Base-by-base conservation (phyloP, 2,113 vertebrate genomes). In the Scalopus aquaticus region DNA sequence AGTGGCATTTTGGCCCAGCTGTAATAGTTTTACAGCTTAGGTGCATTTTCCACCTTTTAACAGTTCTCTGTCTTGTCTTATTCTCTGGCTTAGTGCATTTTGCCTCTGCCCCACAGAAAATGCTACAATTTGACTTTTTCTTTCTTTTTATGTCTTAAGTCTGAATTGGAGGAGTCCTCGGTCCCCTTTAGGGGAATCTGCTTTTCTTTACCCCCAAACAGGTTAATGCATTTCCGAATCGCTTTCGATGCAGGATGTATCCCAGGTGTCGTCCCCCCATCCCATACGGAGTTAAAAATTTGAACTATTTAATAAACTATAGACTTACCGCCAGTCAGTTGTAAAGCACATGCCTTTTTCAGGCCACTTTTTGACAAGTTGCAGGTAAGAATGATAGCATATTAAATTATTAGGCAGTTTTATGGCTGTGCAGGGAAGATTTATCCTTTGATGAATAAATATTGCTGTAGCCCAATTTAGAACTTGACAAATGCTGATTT, bases 361-460 rank as follows among this genome's bases (percentile, higher is more conserved):
- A 83, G 97, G 88, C 16, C 6, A 95, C 84, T 95, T 96, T 97
- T 97, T 98, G 90, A 96, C 2, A 74, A 94, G 96, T 95, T 96
- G 94, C 91, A 96, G 95, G 96, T 97, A 91, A 93, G 96, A 97
- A 96, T 97, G 96, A 97, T 69, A 92, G 96, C 94, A 58, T 95
- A 92, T 97, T 98, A 98, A 98, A 97, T 98, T 97, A 98, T 97
- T 95, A 97, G 96, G 95, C 95, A 96, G 96, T 96, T 98, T 98
- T 97, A 98, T 89, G 96, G 72, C 81, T 51, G 56, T 95, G 69
- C 92, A 84, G 95, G 96, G 94, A 97, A 98, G 97, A 98, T 98
- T 98, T 98, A 98, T 90, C 70, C 88, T 97, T 92, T 90, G 95
- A 93, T 97, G 97, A 97, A 98, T 97, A 98, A 98, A 98, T 98